Base-by-base conservation (phyloP, 2,797 vertebrate genomes). In the Gastrophryne carolinensis region DNA sequence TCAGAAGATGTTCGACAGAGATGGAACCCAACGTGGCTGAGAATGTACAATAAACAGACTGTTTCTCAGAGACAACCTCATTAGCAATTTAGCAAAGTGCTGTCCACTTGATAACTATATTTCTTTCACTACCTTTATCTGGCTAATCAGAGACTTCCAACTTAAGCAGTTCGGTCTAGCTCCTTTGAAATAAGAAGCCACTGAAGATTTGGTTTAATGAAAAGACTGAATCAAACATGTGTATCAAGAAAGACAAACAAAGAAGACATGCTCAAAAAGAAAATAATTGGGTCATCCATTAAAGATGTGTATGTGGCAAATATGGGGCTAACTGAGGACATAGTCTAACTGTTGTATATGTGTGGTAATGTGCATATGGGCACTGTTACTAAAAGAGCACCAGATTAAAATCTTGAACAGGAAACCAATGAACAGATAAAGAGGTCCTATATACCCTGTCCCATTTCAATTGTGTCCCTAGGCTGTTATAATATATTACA, bases 41-140 rank as follows among this genome's bases (percentile, higher is more conserved):
- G 29, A 44, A 62, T 29, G 23, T 17, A 70, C 65, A 76, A 76
- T 70, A 76, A 62, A 62, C 49, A 44, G 66, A 50, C 26, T 21
- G 35, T 70, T 76, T 76, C 39, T 35, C 41, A 21, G 26, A 29
- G 69, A 72, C 69, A 72, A 72, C 35, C 69, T 76, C 74, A 70
- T 76, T 76, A 76, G 56, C 74, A 68, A 69, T 63, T 76, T 76
- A 70, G 57, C 56, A 76, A 70, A 69, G 57, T 58, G 58, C 56
- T 56, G 74, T 62, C 73, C 17, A 30, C 63, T 21, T 52, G 24
- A 63, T 63, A 47, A 70, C 49, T 27, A 70, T 76, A 76, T 76
- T 32, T 76, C 44, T 63, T 63, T 49, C 50, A 52, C 57, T 35
- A 27, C 21, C 57, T 76, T 76, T 76, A 76, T 76, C 74, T 70